Base-by-base conservation (phyloP, 2,113 vertebrate species). In the Rhodinocichla rosea region DNA sequence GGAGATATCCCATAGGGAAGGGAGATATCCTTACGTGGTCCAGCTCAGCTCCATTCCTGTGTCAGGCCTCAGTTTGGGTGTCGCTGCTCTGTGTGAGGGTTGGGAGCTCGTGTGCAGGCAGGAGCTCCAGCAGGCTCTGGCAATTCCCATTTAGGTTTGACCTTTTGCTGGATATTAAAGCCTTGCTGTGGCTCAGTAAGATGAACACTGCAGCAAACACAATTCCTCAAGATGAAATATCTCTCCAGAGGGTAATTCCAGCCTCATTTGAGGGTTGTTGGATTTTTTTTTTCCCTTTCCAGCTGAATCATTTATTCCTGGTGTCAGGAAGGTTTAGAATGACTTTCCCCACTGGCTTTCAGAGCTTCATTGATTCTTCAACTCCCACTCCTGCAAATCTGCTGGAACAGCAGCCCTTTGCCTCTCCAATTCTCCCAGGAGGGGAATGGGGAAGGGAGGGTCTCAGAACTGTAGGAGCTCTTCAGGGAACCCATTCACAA, bases 241-340 rank as follows among this genome's bases (percentile, higher is more conserved):
- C 94, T 97, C 97, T 98, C 97, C 69, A 55, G 95, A 30, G 93
- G 95, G 97, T 97, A 97, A 97, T 96, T 96, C 95, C 37, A 88
- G 91, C 79, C 22, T 67, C 75, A 35, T 97, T 97, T 97, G 97
- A 98, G 97, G 87, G 82, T 87, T 84, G 92, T 42, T 94, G 70
- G 81, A 39, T 78, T 92, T 65, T 90, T 94, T 94, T 97, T 96
- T 85, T 63, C 52, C 76, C 73, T 95, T 95, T 95, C 74, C 45
- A 8, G 0, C 32, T 69, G 96, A 96, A 97, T 98, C 96, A 97
- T 98, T 98, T 98, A 97, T 98, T 97, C 97, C 94, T 93, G 68
- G 95, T 98, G 98, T 98, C 97, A 98, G 95, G 90, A 96, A 97
- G 96, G 96, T 97, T 92, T 91, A 74, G 94, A 87, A 97, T 73